Evolutionary conservation across 2,113 vertebrate genomes (phyloP).

Genomic region (Macrotis lagotis): DNA sequence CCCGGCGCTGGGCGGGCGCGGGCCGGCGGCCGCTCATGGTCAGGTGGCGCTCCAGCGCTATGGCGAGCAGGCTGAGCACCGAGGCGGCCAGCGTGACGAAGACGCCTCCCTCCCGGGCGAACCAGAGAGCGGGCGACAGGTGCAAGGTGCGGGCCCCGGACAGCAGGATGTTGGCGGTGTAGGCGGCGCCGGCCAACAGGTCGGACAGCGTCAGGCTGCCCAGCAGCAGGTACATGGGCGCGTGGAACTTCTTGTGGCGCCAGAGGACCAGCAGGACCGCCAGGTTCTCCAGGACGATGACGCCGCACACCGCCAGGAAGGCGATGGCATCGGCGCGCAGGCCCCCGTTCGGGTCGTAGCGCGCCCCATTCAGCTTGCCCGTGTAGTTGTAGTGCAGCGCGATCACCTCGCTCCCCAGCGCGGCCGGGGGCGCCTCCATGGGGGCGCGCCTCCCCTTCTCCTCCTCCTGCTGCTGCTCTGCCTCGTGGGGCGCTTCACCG

Average conservation of each 20-base stretch:
- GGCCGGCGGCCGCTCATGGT: constrained; percentile 92
- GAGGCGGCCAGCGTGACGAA: constrained; percentile 92
- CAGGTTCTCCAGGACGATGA: constrained; percentile 91
- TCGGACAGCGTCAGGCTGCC: constrained; percentile 93
- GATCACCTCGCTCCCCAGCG: constrained; percentile 85
- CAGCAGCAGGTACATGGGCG: constrained; percentile 93
- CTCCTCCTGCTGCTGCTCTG: background rate
- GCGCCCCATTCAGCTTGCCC: constrained; percentile 87
- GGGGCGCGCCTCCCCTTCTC: background rate
- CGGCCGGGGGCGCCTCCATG: constrained; percentile 75
- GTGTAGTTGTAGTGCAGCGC: constrained; percentile 91
- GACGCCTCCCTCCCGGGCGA: constrained; percentile 90
- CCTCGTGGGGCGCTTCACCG: background rate
- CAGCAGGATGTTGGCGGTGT: constrained; percentile 91
- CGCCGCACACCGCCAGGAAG: constrained; percentile 89
- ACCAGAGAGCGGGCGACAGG: constrained; percentile 91
- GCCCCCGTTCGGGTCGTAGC: constrained; percentile 83
- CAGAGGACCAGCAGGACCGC: constrained; percentile 90
- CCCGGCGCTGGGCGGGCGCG: constrained; percentile 85
- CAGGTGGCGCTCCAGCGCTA: constrained; percentile 92
- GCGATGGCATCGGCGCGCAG: constrained; percentile 85
- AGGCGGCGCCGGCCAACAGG: constrained; percentile 91
- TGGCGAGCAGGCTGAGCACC: constrained; percentile 91
- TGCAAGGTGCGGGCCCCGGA: constrained; percentile 90
- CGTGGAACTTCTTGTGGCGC: constrained; percentile 92